Base-by-base conservation (phyloP, 2,113 vertebrate genomes). In the Oxyruncus cristatus region DNA sequence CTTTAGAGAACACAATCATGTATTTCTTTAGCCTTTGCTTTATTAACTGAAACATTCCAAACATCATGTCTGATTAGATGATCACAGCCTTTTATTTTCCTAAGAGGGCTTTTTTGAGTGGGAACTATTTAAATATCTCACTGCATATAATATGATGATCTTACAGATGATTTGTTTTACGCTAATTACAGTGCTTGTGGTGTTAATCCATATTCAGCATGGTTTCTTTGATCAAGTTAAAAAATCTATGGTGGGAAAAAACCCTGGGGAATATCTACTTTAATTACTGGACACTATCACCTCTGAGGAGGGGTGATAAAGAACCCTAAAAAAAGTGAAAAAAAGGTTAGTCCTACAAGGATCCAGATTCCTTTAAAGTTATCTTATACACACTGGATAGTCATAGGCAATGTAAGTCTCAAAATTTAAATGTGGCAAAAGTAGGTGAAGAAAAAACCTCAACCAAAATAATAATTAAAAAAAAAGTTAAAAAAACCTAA, bases 391-490 rank as follows among this genome's bases (percentile, higher is more conserved):
- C 4, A 41, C 4, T 32, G 8, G 22, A 21, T 53, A 74, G 21
- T 56, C 23, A 42, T 14, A 81, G 11, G 4, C 22, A 78, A 46
- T 61, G 23, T 26, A 52, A 56, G 35, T 2, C 0, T 76, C 11
- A 55, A 49, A 58, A 58, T 49, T 47, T 67, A 44, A 42, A 39
- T 33, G 22, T 14, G 0, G 0, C 3, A 6, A 6, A 2, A 11
- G 8, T 27, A 39, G 17, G 3, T 27, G 7, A 12, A 71, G 44
- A 28, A 75, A 78, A 73, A 32, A 6, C 1, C 2, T 4, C 15
- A 42, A 33, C 2, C 2, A 4, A 16, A 42, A 33, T 10, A 62
- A n/a, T n/a, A n/a, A n/a, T n/a, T n/a, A 41, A 28, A 5, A 30
- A 37, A n/a, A 24, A n/a, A 37, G 5, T 6, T 5, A 6, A 56